Evolutionary conservation across 2,888 invertebrate species (phyloP).

Genomic region (Barypeithes pellucidus): DNA sequence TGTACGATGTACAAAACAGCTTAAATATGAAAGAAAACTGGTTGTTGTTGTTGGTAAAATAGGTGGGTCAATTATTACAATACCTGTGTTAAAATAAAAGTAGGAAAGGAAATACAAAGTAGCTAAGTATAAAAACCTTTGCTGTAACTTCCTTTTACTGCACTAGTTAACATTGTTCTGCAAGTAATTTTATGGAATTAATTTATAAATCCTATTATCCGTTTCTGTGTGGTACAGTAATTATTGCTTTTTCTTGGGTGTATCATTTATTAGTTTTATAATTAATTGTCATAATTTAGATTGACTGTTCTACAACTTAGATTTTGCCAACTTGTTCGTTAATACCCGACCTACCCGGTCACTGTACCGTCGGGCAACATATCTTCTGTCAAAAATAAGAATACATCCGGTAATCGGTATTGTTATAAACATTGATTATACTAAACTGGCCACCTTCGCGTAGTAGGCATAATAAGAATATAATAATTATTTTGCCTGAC

Average conservation of each 20-base stretch:
- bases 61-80: conserved; percentile 3
- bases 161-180: conserved; percentile 10
- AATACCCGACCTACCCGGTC: too few relatives aligned
- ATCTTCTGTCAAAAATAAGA: too few relatives aligned
- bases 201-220: not conserved
- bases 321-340: too few relatives aligned
- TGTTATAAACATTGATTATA: too few relatives aligned
- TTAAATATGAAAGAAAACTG: conserved; percentile 11
- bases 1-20: not conserved
- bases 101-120: conserved; percentile 4
- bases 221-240: not conserved
- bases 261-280: not conserved
- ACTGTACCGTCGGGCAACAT: too few relatives aligned
- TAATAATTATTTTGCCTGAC: too few relatives aligned
- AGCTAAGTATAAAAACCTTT: conserved; percentile 1
- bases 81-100: not conserved
- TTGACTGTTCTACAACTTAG: too few relatives aligned
- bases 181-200: conserved; percentile 4
- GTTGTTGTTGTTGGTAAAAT: not conserved
- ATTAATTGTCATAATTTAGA: too few relatives aligned
- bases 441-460: too few relatives aligned
- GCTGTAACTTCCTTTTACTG: conserved; percentile 19
- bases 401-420: too few relatives aligned
- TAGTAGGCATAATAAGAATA: too few relatives aligned
- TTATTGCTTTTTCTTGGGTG: not conserved